Conservation (phyloP, 2,888 invertebrate species). For the Gortyna flavago region DNA sequence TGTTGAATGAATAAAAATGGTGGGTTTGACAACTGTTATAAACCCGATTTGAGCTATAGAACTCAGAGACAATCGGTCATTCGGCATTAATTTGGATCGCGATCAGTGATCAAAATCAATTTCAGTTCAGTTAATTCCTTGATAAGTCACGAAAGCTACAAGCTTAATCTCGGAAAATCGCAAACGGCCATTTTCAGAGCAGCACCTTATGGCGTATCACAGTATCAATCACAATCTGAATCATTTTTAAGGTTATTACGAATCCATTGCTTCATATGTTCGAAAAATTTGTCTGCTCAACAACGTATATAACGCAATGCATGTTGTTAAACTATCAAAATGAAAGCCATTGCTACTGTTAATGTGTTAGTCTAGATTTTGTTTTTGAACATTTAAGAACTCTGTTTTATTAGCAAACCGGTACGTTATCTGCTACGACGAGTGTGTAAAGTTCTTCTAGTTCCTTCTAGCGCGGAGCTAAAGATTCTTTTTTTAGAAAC, state of each 20-base stretch:
- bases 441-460: slow-evolving; percentile 35
- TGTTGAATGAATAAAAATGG: neutral
- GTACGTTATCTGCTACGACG: neutral
- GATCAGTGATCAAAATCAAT: neutral
- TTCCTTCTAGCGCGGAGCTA: slow-evolving; percentile 7
- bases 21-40: neutral
- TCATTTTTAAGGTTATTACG: too few relatives aligned
- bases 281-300: neutral
- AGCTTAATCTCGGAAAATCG: neutral
- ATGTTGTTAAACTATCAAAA: neutral
- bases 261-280: neutral
- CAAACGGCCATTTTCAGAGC: neutral
- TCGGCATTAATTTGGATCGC: neutral
- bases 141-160: neutral
- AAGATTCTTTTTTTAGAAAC: neutral
- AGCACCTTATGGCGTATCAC: neutral
- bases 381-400: neutral
- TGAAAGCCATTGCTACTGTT: neutral
- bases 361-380: neutral
- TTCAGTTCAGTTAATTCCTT: neutral
- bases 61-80: neutral
- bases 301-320: neutral
- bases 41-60: neutral
- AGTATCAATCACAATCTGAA: too few relatives aligned
- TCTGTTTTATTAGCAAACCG: slow-evolving; percentile 7